Evolutionary conservation across 2,888 invertebrate genomes (phyloP), one percentile per base, ranked within the genome.

Genomic region (Epiblema foenella): DNA sequence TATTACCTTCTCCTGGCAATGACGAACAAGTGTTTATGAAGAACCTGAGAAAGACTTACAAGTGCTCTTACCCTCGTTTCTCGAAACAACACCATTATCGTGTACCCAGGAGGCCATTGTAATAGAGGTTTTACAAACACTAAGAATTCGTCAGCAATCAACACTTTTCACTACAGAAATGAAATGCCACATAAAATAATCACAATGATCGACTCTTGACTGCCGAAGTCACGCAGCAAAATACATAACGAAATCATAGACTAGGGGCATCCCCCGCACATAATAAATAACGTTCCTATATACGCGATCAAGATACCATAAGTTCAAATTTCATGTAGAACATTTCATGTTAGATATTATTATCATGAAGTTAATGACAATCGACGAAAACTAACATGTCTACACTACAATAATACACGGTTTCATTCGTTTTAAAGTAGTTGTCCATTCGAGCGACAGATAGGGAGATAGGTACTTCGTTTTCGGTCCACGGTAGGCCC

Each of bases 1-100:
- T n/a, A n/a, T n/a, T n/a, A n/a, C n/a, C n/a, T n/a, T n/a, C n/a
- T n/a, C n/a, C n/a, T n/a, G n/a, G n/a, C n/a, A n/a, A n/a, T n/a
- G n/a, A n/a, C n/a, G n/a, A n/a, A n/a, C n/a, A n/a, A n/a, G n/a
- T n/a, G n/a, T n/a, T n/a, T n/a, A n/a, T n/a, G n/a, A n/a, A n/a
- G n/a, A n/a, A n/a, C n/a, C n/a, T n/a, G n/a, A n/a, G 15, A 15
- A 15, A 59, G 29, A 63, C 62, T 63, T 18, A 51, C 62, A 63
- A 51, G 12, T 18, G 17, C 29, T 18, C 0, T 12, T 51, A 15
- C 33, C 10, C 0, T 11, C 1, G 18, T 18, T 17, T 17, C 18
- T 63, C 49, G 33, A 24, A 49, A 29, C 17, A 20, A 29, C 24
- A 29, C 60, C 51, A 29, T 37, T 29, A 51, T 33, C 62, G 51